phyloP scores from a whole-genome alignment of 2,797 vertebrate species.

The Salmo trutta region DNA sequence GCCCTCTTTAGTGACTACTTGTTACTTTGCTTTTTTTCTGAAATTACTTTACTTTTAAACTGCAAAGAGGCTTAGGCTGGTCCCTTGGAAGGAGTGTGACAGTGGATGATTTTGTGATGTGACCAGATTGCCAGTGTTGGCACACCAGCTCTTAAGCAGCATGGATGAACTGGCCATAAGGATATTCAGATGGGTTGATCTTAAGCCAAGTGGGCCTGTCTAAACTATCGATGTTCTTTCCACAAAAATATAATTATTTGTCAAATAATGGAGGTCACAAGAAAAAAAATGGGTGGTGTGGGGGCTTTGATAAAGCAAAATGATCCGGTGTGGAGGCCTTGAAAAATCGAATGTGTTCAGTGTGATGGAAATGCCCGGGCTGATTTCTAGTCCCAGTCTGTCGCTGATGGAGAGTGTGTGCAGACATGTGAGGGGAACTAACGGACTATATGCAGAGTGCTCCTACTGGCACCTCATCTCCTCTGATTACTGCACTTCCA shows the following conservation, averaged over 20 bases:
- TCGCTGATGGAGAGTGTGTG: slow-evolving; percentile 1
- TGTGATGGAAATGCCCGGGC: not conserved
- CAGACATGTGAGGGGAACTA: slow-evolving; percentile 11
- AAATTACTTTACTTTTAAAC: slow-evolving; percentile 7
- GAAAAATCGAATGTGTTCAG: not conserved
- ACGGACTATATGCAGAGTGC: not conserved
- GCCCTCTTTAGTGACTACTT: not conserved
- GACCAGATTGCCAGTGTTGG: slow-evolving; percentile 11
- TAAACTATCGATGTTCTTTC: not conserved
- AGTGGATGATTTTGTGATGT: not conserved
- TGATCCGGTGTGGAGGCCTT: not conserved
- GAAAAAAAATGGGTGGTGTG: not conserved
- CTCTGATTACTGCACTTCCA: slow-evolving; percentile 14
- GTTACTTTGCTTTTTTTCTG: not conserved
- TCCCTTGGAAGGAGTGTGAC: slow-evolving; percentile 6
- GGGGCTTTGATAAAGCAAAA: not conserved
- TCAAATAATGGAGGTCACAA: not conserved
- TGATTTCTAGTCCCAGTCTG: not conserved
- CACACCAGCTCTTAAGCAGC: not conserved
- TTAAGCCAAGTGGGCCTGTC: not conserved
- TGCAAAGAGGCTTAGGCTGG: not conserved
- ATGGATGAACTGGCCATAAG: not conserved
- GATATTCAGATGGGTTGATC: not conserved
- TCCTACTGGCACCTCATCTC: slow-evolving; percentile 20
- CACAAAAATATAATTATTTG: not conserved